These are phyloP conservation scores for Triplophysa dalaica DNA, from an alignment of 2,113 vertebrate species.

Conservation along the genomic window DNA sequence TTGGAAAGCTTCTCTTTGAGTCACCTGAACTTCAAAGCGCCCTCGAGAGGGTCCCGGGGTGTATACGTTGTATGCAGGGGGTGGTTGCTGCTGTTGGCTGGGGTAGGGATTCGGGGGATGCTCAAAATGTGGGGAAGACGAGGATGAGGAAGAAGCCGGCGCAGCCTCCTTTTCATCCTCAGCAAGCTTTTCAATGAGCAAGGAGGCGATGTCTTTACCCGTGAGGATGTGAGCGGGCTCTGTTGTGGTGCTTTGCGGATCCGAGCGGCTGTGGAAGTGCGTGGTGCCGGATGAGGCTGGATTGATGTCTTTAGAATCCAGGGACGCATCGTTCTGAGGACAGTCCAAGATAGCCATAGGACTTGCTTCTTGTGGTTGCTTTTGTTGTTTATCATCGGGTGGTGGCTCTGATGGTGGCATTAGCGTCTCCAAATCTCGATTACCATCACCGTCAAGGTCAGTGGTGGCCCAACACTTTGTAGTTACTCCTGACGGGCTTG, in stretches of 20 bases:
- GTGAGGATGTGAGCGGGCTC: slow-evolving; percentile 44
- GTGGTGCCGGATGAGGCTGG: neutral
- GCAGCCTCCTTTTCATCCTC: slow-evolving; percentile 55
- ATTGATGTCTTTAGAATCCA: slow-evolving; percentile 41
- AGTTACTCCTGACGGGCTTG: slow-evolving; percentile 37
- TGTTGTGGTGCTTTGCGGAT: slow-evolving; percentile 60
- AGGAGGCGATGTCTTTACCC: slow-evolving; percentile 60
- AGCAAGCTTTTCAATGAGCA: slow-evolving; percentile 58
- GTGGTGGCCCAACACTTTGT: slow-evolving; percentile 56
- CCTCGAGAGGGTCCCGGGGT: slow-evolving; percentile 55
- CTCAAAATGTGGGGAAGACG: slow-evolving; percentile 51
- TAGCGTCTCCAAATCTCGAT: slow-evolving; percentile 40
- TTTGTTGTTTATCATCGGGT: slow-evolving; percentile 15
- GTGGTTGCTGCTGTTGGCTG: slow-evolving; percentile 66
- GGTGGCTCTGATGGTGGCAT: slow-evolving; percentile 36
- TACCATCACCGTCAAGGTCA: slow-evolving; percentile 57
- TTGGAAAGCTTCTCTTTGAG: slow-evolving; percentile 45
- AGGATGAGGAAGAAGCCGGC: slow-evolving; percentile 40
- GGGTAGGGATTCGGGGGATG: slow-evolving; percentile 58
- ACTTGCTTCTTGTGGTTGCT: slow-evolving; percentile 30
- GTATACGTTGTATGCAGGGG: slow-evolving; percentile 56
- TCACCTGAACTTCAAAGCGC: slow-evolving; percentile 38
- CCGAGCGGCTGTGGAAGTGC: slow-evolving; percentile 71
- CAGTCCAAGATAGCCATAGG: slow-evolving; percentile 32
- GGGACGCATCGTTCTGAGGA: slow-evolving; percentile 23